These are phyloP conservation scores for Xenus cinereus DNA, from an alignment of 2,113 vertebrate genomes.

Conservation along the genomic window DNA sequence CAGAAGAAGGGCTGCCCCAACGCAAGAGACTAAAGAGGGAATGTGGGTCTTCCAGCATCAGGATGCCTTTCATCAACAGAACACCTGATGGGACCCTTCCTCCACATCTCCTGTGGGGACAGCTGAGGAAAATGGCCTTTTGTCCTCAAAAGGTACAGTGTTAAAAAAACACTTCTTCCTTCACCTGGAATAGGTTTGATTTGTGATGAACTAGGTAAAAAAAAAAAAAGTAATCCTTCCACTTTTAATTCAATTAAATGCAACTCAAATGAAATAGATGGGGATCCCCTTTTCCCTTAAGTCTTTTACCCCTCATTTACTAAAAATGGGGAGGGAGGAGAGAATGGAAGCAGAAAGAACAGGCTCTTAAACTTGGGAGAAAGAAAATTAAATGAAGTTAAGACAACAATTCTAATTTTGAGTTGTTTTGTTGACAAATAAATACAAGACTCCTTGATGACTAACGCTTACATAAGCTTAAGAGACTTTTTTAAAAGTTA, in stretches of 20 bases:
- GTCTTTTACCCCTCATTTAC: not conserved
- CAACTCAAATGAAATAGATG: not conserved
- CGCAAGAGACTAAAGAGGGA: not conserved
- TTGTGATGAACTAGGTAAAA: not conserved
- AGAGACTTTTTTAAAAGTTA: not conserved
- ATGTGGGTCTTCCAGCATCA: not conserved
- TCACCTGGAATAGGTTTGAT: not conserved
- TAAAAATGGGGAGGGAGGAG: not conserved
- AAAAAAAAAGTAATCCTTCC: not conserved
- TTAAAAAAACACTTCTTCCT: not conserved
- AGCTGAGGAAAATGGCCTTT: not conserved
- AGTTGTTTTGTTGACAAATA: not conserved
- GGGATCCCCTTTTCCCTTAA: not conserved
- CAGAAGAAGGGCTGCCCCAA: not conserved
- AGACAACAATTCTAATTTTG: not conserved
- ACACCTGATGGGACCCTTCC: not conserved
- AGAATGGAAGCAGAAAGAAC: not conserved
- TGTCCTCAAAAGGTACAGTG: not conserved
- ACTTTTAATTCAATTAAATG: not conserved
- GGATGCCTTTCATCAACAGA: not conserved
- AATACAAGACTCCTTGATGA: not conserved
- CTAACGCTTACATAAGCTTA: not conserved
- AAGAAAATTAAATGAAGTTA: not conserved
- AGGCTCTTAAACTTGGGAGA: not conserved
- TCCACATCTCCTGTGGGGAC: fast-evolving